Evolutionary conservation across 2,797 vertebrate species (phyloP), one percentile per base, ranked within the genome.

Genomic region (Eleutherodactylus coqui): DNA sequence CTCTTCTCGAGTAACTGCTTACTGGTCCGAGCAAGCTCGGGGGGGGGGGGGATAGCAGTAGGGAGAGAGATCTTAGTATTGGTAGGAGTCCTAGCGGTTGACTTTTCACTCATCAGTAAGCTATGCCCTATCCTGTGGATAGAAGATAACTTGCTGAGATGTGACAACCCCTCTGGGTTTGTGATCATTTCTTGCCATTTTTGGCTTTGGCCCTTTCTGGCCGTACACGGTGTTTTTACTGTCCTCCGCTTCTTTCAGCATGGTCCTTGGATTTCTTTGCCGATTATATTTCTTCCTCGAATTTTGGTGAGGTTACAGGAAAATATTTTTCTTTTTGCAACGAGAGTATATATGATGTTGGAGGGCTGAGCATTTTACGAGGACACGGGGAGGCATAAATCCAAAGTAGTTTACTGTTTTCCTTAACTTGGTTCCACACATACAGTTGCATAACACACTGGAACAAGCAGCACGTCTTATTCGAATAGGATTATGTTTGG

Each of bases 161-260:
- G n/a, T n/a, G n/a, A n/a, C n/a, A n/a, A n/a, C n/a, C n/a, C n/a
- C n/a, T n/a, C n/a, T n/a, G n/a, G n/a, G n/a, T n/a, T n/a, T n/a
- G n/a, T n/a, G n/a, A n/a, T n/a, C n/a, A n/a, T n/a, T n/a, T 49
- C 8, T 17, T 75, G 27, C 13, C 49, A 10, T 32, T 53, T 75
- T 60, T 85, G 67, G 19, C 49, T 6, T 14, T 47, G 2, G 16
- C 17, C 3, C 19, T n/a, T 27, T 16, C 55, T 82, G 70, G 70
- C 79, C 51, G 85, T 76, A 82, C 85, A 82, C 14, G 0, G 14
- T 29, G 78, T 81, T 75, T 64, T 17, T 27, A 55, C 36, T 36
- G 51, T 49, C 27, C 70, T 64, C 34, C 10, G 21, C 6, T 80
- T 11, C 5, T 34, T 60, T 79, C 64, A 60, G 38, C 16, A 29